Conservation (phyloP, 2,797 vertebrate genomes). For the Heterohyrax brucei region DNA sequence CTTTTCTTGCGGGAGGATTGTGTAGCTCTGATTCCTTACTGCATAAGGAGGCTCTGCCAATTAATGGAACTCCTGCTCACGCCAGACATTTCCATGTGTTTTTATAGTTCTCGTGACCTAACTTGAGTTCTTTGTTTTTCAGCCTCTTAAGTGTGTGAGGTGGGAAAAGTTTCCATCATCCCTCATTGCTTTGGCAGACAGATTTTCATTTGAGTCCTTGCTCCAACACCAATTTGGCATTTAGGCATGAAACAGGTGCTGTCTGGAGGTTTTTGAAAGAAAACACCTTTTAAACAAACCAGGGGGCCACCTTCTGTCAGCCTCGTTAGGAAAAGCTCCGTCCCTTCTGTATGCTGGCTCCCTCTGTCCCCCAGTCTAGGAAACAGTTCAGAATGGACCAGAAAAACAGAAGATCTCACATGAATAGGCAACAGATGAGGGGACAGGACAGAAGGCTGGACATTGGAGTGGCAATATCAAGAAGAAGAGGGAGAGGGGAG, state of each 20-base stretch:
- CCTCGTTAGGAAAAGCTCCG: background rate
- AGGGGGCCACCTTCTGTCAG: background rate
- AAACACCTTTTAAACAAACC: constrained; percentile 46
- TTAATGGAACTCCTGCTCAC: constrained; percentile 60
- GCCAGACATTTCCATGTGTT: constrained; percentile 64
- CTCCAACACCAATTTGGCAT: constrained; percentile 63
- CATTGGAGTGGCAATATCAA: background rate
- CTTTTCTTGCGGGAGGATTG: background rate
- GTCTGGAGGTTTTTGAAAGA: constrained; percentile 39
- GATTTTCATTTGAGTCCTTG: constrained; percentile 40
- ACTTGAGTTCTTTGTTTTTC: constrained; percentile 76
- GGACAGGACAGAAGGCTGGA: constrained; percentile 12
- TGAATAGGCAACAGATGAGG: background rate
- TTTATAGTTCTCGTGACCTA: constrained; percentile 79
- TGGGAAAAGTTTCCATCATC: constrained; percentile 63
- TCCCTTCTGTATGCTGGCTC: background rate
- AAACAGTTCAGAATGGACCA: constrained; percentile 11
- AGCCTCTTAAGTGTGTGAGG: constrained; percentile 63
- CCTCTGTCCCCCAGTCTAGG: background rate
- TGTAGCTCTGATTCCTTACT: background rate
- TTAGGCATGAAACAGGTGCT: constrained; percentile 56
- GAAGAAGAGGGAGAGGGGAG: background rate
- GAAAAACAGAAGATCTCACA: background rate
- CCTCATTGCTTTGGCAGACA: constrained; percentile 65
- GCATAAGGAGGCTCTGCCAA: constrained; percentile 46